These are phyloP conservation scores for Drosophila sproati DNA, from an alignment of 1,140 invertebrate species.

Conservation along the genomic window DNA sequence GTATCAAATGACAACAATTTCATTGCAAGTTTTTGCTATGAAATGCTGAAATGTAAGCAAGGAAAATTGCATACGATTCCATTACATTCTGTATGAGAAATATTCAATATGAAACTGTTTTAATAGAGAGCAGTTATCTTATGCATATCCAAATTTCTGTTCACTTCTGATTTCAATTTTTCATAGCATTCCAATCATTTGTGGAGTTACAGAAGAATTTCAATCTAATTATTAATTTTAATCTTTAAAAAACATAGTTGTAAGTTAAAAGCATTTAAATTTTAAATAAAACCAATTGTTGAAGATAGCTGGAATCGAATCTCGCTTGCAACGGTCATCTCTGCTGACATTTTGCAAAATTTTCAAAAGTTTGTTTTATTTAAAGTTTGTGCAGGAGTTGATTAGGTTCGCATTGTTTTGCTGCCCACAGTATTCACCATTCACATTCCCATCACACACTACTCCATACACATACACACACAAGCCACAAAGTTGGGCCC, in stretches of 20 bases:
- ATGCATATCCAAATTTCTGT: no score
- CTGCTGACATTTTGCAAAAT: neutral
- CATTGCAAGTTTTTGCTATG: neutral
- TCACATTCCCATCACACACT: conserved; percentile 4
- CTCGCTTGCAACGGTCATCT: neutral
- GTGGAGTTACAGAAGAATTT: no score
- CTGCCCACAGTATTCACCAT: conserved; percentile 21
- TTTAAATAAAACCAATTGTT: neutral
- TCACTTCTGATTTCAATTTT: no score
- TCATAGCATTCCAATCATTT: no score
- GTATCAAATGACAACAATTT: neutral
- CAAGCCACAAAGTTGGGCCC: conserved; percentile 31
- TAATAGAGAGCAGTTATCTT: no score
- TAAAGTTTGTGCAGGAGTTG: conserved; percentile 29
- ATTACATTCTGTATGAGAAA: neutral
- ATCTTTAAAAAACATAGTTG: neutral
- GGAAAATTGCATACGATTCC: neutral
- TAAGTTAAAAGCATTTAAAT: neutral
- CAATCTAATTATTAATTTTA: neutral
- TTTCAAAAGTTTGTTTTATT: neutral
- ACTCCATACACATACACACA: neutral
- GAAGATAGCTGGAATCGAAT: neutral
- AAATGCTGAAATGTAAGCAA: neutral
- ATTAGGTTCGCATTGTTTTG: conserved; percentile 17
- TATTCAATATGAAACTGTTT: neutral